Base-by-base conservation (phyloP, 2,113 vertebrate species). In the Geothlypis trichas region DNA sequence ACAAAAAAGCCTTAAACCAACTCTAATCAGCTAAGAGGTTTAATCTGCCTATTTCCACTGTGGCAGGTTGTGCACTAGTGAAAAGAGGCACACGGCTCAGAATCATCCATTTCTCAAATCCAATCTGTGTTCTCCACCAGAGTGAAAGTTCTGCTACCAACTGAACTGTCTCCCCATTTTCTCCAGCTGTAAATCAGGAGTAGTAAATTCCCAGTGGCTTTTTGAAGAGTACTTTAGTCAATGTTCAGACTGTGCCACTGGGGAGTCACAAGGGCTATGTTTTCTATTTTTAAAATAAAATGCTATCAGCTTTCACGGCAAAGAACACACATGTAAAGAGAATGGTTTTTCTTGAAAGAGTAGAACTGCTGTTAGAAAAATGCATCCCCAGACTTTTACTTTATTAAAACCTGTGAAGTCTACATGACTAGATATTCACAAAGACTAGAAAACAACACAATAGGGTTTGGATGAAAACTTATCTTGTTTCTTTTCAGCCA, bases 201-300 rank as follows among this genome's bases (percentile, higher is more conserved):
- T 27, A 52, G 80, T 28, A 93, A 95, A 92, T 78, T 71, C 52
- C n/a, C 52, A 90, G 68, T 13, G 44, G 44, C n/a, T 94, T 95
- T 80, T 13, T 80, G 71, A 86, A 81, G 61, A 90, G 65, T 74
- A 42, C 16, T 80, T 84, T 63, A 58, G 28, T 63, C 75, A 62
- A 24, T 52, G 59, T 59, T 76, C 55, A 88, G 78, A 69, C 22
- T 84, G 31, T 44, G 57, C 41, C 54, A 75, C 42, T 74, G 63
- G 67, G 87, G 51, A 90, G 42, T 21, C 51, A 52, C 54, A 71
- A 61, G 31, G 62, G n/a, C 28, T 66, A 8, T 23, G 51, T 65
- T 94, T 87, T 89, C 47, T 52, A 47, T 77, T 52, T 83, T 88
- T 52, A 39, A 87, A 91, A 75, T 39, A 77, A 89, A 67, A 63